Base-by-base conservation (phyloP, 2,888 invertebrate species). In the Microchrysa polita region DNA sequence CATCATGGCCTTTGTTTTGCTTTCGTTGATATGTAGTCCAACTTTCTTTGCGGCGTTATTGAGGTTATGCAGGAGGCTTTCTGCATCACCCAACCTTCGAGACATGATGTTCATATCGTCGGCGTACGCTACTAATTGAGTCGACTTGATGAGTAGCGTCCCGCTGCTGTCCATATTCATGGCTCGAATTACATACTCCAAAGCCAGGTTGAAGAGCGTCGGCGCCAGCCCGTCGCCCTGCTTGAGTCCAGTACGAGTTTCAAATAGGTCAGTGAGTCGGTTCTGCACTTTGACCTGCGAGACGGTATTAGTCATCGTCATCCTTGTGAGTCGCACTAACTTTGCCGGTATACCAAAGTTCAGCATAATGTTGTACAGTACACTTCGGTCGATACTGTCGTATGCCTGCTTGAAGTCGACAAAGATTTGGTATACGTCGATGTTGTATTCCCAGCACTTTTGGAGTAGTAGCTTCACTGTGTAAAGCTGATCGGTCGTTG, bases 201-300 rank as follows among this genome's bases (percentile, higher is more conserved):
- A 20, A 18, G 20, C 55, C 10, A 55, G 55, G 55, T 55, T 55
- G 55, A 55, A 55, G 18, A 55, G 55, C 55, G 55, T 55, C 16
- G 18, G 18, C 10, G n/a, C n/a, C n/a, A n/a, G n/a, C n/a, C n/a
- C n/a, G n/a, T n/a, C n/a, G 22, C 55, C 55, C 55, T 55, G 18
- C 10, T 55, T 55, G 5, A 12, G 20, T 5, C 55, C 20, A 55
- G 18, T 20, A 4, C 10, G 20, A 5, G 18, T 55, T 55, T 55
- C 55, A 20, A 55, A 55, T 16, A 18, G 55, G 18, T 55, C 55
- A 16, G 55, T 55, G 5, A 55, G 18, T 18, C 18, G 5, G 10
- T 55, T 55, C 5, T 55, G 27, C 4, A 34, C 7, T 7, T 7
- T 34, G 27, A 34, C 7, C 27, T 34, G 18, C 10, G 20, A 55